Conservation (phyloP, 1,140 invertebrate genomes). For the Batillaria attramentaria region DNA sequence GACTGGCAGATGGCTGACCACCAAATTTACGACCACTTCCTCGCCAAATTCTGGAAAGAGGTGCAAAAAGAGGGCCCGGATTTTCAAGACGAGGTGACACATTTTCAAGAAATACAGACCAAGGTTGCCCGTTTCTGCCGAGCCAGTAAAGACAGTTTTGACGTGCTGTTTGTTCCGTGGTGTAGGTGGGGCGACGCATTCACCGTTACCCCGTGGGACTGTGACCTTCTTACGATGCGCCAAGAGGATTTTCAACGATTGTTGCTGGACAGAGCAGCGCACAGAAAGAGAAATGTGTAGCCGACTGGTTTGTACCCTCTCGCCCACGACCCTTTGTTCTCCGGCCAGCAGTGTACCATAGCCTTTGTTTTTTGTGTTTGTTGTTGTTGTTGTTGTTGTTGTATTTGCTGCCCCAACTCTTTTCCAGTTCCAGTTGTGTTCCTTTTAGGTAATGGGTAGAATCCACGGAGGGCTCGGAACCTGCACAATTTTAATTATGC, state of each 20-base stretch:
- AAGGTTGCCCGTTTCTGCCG: constrained; percentile 38
- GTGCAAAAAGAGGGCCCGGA: constrained; percentile 12
- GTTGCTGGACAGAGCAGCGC: not conserved
- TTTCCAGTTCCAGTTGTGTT: too few species aligned
- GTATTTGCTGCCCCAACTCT: too few species aligned
- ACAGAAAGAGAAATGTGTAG: too few species aligned
- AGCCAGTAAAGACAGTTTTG: not conserved
- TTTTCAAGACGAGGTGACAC: constrained; percentile 38
- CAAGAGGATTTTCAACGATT: not conserved
- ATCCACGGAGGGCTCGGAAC: too few species aligned
- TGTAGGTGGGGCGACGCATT: constrained; percentile 16
- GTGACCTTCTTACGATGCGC: not conserved
- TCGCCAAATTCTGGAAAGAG: constrained; percentile 28
- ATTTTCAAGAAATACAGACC: constrained; percentile 34
- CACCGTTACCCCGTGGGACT: not conserved
- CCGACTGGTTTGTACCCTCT: too few species aligned
- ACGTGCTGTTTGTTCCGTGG: not conserved
- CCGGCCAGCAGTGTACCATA: too few species aligned
- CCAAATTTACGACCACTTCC: constrained; percentile 42
- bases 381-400: too few species aligned
- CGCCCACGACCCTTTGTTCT: too few species aligned
- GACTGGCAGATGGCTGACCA: constrained; percentile 37
- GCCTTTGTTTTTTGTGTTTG: too few species aligned
- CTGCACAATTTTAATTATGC: too few species aligned
- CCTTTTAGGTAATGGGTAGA: too few species aligned